Conservation (phyloP, 2,888 invertebrate species). For the Drosophila nigricruria region DNA sequence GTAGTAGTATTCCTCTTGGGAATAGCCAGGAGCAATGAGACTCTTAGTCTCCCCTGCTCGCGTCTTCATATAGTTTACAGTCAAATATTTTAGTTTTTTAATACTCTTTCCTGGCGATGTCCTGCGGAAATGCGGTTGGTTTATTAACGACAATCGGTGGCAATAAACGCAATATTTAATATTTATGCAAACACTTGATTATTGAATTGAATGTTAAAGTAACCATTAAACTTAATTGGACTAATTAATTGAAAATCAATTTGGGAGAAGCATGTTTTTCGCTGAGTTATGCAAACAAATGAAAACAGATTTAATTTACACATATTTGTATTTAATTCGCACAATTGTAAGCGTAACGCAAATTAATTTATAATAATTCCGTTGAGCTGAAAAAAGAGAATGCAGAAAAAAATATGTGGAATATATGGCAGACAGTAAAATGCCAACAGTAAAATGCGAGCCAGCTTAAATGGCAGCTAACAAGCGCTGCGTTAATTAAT, state of each 20-base stretch:
- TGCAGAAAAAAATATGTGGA: constrained; percentile 12
- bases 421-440: background rate
- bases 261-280: background rate
- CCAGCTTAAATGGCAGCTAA: constrained; percentile 43
- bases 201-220: constrained; percentile 6
- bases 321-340: constrained; percentile 15
- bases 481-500: constrained; percentile 63
- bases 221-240: constrained; percentile 18
- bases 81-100: background rate
- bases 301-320: background rate
- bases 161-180: constrained; percentile 6
- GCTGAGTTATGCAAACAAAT: constrained; percentile 10
- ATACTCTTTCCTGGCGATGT: background rate
- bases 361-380: constrained; percentile 44
- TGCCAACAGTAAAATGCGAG: constrained; percentile 1
- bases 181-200: constrained; percentile 5
- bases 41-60: background rate
- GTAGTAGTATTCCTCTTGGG: background rate
- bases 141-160: background rate
- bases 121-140: constrained; percentile 2
- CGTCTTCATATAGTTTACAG: background rate
- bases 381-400: background rate
- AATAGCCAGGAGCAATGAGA: background rate
- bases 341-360: background rate
- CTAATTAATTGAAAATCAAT: constrained; percentile 21